Evolutionary conservation across 1,140 invertebrate species (phyloP), one percentile per base, ranked within the genome.

Genomic region (Reticulitermes speratus): DNA sequence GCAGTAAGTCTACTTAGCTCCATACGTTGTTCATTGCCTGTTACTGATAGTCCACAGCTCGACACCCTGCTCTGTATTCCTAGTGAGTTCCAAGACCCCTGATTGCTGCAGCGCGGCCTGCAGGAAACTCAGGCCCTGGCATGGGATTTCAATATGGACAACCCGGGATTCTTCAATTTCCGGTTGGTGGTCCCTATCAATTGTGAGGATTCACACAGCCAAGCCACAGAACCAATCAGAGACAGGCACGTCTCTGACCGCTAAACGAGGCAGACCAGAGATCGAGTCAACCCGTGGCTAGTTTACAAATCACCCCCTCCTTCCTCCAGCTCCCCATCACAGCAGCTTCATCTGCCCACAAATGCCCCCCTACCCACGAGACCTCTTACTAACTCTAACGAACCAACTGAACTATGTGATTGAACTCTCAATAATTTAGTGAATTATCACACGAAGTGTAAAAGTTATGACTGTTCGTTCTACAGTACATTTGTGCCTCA

Each of bases 61-160:
- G 65, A 75, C 25, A 30, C n/a, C 65, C 65, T 75, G 25, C n/a
- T 75, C 65, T 75, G 65, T 75, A 75, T 75, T 75, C 65, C 7
- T 2, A 75, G 2, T 6, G 65, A 75, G 25, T 30, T 75, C 65
- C 65, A 16, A 75, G n/a, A 25, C 65, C 65, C 25, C 30, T 75
- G 65, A 75, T 75, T 75, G 65, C 65, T 14, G 25, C 65, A 75
- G 65, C 7, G n/a, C 65, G 65, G 14, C 9, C 25, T 75, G 25
- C 65, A 11, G 14, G n/a, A n/a, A 44, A 30, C 82, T 48, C 14
- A 84, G 44, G 16, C 25, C 48, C 48, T 30, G 83, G 19, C 83
- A 19, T 44, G 3, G 48, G 83, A 84, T 84, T 44, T 84, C 83
- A 84, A 84, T 84, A 84, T 84, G 83, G 83, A 84, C 83, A 84